Base-by-base conservation (phyloP, 1,140 invertebrate species). In the Gryllus bimaculatus region DNA sequence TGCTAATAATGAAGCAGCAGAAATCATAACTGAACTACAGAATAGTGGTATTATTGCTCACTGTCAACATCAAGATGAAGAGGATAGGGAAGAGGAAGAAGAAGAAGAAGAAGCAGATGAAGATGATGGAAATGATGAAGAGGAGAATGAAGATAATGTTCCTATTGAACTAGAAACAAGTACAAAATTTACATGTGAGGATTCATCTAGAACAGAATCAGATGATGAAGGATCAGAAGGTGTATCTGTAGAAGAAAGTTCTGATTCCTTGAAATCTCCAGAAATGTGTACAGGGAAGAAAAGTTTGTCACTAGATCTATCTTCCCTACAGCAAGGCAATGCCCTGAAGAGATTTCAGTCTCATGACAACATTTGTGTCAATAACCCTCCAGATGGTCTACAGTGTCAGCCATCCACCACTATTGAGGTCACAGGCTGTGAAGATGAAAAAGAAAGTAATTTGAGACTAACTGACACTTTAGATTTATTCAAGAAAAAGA, bases 21-120 rank as follows among this genome's bases (percentile, higher is more conserved):
- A 82, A 82, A 82, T 82, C 73, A 76, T 82, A 20, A 76, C 77
- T 12, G 82, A 82, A 26, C 75, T 82, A 15, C 78, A 81, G 49
- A 76, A 78, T 66, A 79, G 74, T 47, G 82, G 82, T 13, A 66
- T 82, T 13, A 47, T 82, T 47, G 47, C 48, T 78, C 39, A 76
- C 39, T 47, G 48, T 47, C 39, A 76, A 47, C n/a, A 75, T 15
- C 7, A 12, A 47, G 26, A 39, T 39, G 26, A 39, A 39, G 26
- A 39, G 26, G 26, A 39, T 39, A 5, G 26, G 26, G 26, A 39
- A 39, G 26, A 39, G 26, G 26, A 39, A 39, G 26, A 39, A 39
- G 26, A 39, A 39, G 26, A 39, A 39, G 26, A 39, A 39, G 10
- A 66, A 13, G 54, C 0, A 13, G 54, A 49, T 20, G 76, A 76